Conservation (phyloP, 2,797 vertebrate genomes). For the Enteromius trimaculatus region DNA sequence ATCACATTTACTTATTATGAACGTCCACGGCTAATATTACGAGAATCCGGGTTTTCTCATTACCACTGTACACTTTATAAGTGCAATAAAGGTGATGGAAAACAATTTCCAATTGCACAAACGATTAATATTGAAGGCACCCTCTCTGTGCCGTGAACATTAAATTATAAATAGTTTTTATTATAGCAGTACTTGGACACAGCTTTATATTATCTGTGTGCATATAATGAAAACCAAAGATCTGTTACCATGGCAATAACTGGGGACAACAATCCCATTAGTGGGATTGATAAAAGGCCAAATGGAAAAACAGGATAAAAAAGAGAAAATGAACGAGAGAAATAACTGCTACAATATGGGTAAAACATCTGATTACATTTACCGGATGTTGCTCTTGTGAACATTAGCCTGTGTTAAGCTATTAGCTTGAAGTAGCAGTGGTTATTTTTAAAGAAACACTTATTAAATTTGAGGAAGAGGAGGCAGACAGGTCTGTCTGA, state of each 20-base stretch:
- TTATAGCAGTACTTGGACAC: conserved; percentile 30
- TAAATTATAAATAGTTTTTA: conserved; percentile 37
- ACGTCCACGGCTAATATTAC: conserved; percentile 30
- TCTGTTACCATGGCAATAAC: conserved; percentile 73
- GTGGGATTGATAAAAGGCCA: conserved; percentile 36
- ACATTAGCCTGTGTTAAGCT: conserved; percentile 42
- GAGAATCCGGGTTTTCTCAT: conserved; percentile 43
- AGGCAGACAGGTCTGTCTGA: not conserved
- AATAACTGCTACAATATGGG: conserved; percentile 34
- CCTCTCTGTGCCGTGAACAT: conserved; percentile 28
- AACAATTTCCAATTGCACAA: conserved; percentile 23
- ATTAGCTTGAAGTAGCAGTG: conserved; percentile 19
- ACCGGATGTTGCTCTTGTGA: conserved; percentile 19
- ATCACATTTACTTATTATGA: conserved; percentile 45
- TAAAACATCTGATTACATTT: conserved; percentile 46
- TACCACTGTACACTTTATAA: conserved; percentile 30
- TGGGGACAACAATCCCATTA: conserved; percentile 58
- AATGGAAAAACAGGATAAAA: conserved; percentile 2
- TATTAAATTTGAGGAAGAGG: conserved; percentile 45
- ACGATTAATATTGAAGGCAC: conserved; percentile 20
- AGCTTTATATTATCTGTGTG: conserved; percentile 37
- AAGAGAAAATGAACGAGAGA: conserved; percentile 28
- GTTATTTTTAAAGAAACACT: conserved; percentile 35
- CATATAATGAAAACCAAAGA: conserved; percentile 68
- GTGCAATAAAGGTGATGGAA: conserved; percentile 45